A percentile compares a stretch with the other conserved stretches of the same genome.
Evolutionary conservation across 2,888 invertebrate genomes (phyloP).

Genomic region (Xestia xanthographa): DNA sequence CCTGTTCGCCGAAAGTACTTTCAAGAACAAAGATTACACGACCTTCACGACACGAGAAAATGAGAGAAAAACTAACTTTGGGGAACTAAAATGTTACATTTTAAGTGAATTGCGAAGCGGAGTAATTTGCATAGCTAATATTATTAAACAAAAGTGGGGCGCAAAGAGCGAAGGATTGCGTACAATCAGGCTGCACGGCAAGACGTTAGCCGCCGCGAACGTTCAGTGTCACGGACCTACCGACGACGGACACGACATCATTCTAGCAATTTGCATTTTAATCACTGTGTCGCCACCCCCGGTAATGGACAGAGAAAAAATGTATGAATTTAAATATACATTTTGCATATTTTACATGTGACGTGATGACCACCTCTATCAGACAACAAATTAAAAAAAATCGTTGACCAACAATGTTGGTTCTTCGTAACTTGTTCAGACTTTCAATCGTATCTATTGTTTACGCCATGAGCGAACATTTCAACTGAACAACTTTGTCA

Average conservation of each 20-base stretch:
- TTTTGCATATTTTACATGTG: conserved; percentile 63
- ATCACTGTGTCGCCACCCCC: conserved; percentile 65
- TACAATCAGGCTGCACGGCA: conserved; percentile 53
- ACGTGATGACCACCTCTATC: conserved; percentile 7
- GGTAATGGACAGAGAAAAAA: conserved; percentile 66
- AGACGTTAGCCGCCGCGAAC: conserved; percentile 55
- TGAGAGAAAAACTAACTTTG: conserved; percentile 22
- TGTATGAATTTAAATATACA: conserved; percentile 70
- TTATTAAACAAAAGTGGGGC: conserved; percentile 58
- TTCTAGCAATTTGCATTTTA: conserved; percentile 71
- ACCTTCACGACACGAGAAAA: conserved; percentile 23
- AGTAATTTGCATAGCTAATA: conserved; percentile 61
- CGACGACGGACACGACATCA: conserved; percentile 52
- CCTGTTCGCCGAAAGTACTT: conserved; percentile 22
- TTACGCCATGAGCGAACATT: conserved; percentile 12
- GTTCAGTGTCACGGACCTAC: conserved; percentile 63
- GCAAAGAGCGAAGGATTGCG: conserved; percentile 56
- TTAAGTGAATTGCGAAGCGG: conserved; percentile 36
- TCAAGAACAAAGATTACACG: conserved; percentile 46
- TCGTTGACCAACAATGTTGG: neutral
- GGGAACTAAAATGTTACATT: conserved; percentile 34
- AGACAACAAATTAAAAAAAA: neutral
- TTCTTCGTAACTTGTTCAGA: neutral
- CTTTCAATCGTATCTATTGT: conserved; percentile 14
- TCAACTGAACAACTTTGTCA: conserved; percentile 38